These are phyloP conservation scores for Cabera pusaria DNA, from an alignment of 2,888 invertebrate species.

Conservation along the genomic window DNA sequence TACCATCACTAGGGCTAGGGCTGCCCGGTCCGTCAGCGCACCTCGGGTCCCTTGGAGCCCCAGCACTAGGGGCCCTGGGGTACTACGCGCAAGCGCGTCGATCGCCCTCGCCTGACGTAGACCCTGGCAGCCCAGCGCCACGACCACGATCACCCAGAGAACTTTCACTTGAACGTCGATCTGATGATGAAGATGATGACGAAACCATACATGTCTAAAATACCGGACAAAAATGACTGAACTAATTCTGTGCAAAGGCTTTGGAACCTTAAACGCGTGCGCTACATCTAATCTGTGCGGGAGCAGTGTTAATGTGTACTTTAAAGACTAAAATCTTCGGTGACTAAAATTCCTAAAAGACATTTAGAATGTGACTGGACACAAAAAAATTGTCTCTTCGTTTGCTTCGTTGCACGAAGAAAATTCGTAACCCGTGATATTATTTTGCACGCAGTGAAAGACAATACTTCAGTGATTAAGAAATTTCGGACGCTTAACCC, in stretches of 20 bases:
- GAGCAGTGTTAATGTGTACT: too few species aligned
- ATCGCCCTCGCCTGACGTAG: conserved; percentile 79
- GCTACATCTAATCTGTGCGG: too few species aligned
- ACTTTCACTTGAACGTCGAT: conserved; percentile 65
- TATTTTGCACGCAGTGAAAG: conserved; percentile 26
- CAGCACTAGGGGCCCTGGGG: conserved; percentile 84
- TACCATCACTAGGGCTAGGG: conserved; percentile 82
- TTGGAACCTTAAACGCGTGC: too few species aligned
- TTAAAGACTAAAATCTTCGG: too few species aligned
- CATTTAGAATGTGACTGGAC: too few species aligned
- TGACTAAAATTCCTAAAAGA: too few species aligned
- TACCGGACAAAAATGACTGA: conserved; percentile 22
- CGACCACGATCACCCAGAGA: conserved; percentile 72
- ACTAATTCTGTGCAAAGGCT: conserved; percentile 18
- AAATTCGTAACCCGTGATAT: conserved; percentile 6
- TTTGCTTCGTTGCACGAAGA: too few species aligned
- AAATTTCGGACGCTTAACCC: conserved; percentile 53
- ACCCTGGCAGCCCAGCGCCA: conserved; percentile 84
- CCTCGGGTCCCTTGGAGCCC: conserved; percentile 86
- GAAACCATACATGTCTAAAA: conserved; percentile 85
- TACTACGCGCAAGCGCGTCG: conserved; percentile 78
- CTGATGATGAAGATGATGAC: conserved; percentile 83
- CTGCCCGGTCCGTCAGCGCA: conserved; percentile 88
- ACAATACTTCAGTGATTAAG: conserved; percentile 28
- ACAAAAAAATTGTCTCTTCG: too few species aligned